Conservation (phyloP, 2,888 invertebrate genomes). For the Eupithecia pulchellata region DNA sequence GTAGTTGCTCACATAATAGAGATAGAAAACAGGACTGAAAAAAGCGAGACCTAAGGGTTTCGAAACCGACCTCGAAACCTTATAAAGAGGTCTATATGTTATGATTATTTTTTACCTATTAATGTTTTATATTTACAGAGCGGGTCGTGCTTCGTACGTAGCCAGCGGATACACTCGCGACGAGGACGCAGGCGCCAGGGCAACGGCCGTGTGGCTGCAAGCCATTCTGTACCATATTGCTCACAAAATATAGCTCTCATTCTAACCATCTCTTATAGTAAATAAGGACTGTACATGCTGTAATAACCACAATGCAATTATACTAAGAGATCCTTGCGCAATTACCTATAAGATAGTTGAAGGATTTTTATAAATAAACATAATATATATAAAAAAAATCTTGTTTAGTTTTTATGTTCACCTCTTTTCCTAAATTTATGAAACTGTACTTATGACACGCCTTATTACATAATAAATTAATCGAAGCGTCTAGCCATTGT, state of each 20-base stretch:
- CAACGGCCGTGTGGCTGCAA: slow-evolving; percentile 86
- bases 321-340: background rate
- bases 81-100: too few relatives aligned
- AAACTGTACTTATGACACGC: too few relatives aligned
- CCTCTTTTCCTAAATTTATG: too few relatives aligned
- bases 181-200: slow-evolving; percentile 90
- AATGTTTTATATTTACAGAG: slow-evolving; percentile 66
- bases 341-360: background rate
- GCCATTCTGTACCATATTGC: slow-evolving; percentile 71
- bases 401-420: too few relatives aligned
- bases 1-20: too few relatives aligned
- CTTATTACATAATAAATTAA: too few relatives aligned
- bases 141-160: slow-evolving; percentile 91
- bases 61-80: too few relatives aligned
- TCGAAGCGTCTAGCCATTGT: too few relatives aligned
- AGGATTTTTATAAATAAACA: background rate
- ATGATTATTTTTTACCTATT: background rate
- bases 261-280: background rate
- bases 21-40: too few relatives aligned
- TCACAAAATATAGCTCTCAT: slow-evolving; percentile 43
- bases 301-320: background rate
- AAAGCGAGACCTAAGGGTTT: too few relatives aligned
- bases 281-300: background rate
- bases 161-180: slow-evolving; percentile 75
- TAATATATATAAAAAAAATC: too few relatives aligned